Percentiles rank a stretch among this genome's conserved stretches.
phyloP scores from a whole-genome alignment of 2,113 vertebrate species.

The human (Homo sapiens) region DNA sequence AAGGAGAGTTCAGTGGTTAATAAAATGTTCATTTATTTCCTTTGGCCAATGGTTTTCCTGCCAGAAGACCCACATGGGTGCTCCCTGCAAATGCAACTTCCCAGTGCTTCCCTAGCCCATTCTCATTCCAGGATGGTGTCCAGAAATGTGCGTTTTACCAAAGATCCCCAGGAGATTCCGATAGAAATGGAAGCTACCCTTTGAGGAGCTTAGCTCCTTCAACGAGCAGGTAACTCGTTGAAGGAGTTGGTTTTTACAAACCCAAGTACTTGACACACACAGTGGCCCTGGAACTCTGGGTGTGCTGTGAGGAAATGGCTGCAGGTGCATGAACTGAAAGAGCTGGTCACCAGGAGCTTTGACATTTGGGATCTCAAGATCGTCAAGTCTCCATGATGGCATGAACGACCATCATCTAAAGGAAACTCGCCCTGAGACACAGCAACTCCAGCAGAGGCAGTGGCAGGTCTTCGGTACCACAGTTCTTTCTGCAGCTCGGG shows the following conservation, averaged over 20 bases:
- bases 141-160: neutral
- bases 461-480: neutral
- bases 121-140: neutral
- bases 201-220: neutral
- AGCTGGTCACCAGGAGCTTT: neutral
- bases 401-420: neutral
- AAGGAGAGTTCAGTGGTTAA: neutral
- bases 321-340: neutral
- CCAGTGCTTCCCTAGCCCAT: neutral
- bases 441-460: neutral
- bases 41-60: neutral
- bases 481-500: neutral
- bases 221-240: neutral
- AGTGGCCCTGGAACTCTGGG: neutral
- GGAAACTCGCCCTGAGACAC: neutral
- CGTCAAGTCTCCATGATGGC: no score
- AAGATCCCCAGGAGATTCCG: neutral
- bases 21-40: neutral
- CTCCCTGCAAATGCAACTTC: neutral
- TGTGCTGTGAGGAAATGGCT: neutral
- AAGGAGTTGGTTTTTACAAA: neutral
- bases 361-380: neutral
- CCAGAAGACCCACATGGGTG: neutral
- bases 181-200: neutral
- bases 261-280: neutral